Conservation (phyloP, 2,888 invertebrate genomes). For the Arrhopalites spinosus region DNA sequence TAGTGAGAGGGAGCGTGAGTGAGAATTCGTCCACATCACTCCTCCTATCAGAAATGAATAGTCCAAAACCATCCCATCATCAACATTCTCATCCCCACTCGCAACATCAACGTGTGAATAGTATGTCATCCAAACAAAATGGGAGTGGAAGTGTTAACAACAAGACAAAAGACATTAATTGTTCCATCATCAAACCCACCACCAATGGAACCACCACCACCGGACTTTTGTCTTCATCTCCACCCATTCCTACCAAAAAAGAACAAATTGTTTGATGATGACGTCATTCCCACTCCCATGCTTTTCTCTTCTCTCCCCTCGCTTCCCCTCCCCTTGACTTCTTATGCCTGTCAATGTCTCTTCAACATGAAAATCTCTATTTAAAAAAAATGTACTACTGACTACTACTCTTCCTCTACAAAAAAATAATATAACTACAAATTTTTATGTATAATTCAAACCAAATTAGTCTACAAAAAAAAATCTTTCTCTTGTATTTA, state of each 20-base stretch:
- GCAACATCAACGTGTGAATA: conserved; percentile 46
- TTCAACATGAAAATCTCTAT: too few relatives aligned
- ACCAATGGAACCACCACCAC: conserved; percentile 50
- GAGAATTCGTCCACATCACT: conserved; percentile 56
- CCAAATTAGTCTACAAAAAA: too few relatives aligned
- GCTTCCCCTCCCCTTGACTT: not conserved
- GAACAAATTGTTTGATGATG: conserved; percentile 57
- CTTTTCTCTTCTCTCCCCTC: conserved; percentile 1
- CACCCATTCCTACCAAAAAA: conserved; percentile 55
- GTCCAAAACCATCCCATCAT: conserved; percentile 45
- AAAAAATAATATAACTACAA: too few relatives aligned
- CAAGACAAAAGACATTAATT: conserved; percentile 31
- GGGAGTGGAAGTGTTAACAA: conserved; percentile 39
- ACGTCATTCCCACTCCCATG: conserved; percentile 21
- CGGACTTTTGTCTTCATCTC: conserved; percentile 42
- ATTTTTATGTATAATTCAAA: too few relatives aligned
- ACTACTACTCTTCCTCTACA: too few relatives aligned
- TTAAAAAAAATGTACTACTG: too few relatives aligned
- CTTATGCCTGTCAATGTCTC: too few relatives aligned
- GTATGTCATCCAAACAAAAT: conserved; percentile 40
- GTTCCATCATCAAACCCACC: conserved; percentile 43
- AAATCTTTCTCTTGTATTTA: too few relatives aligned
- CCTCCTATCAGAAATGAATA: conserved; percentile 52
- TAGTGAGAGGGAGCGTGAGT: conserved; percentile 56
- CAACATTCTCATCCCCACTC: conserved; percentile 31